Evolutionary conservation across 2,888 invertebrate species (phyloP), one percentile per base, ranked within the genome.

Genomic region (Bedellia somnulentella): DNA sequence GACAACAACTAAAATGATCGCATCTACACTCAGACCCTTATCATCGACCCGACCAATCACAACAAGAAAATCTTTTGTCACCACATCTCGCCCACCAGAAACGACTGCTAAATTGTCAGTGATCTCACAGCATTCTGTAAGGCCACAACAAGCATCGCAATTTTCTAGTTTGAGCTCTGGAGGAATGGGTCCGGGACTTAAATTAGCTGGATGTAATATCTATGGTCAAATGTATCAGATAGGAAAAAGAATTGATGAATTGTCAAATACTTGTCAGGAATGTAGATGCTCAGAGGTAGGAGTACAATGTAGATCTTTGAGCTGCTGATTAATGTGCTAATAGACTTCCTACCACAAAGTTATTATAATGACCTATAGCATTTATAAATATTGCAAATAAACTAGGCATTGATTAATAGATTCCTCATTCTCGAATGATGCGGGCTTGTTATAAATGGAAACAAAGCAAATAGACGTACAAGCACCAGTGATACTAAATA

Each of bases 211-310:
- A 1, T 93, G 93, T 52, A 93, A 93, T 61, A 92, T 93, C 45
- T 92, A 92, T 48, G 93, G 93, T 4, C 79, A 86, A 38, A 92
- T 92, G 87, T 92, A 92, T 57, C 79, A 87, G 14, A 87, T 92
- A 6, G 90, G 89, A 3, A 79, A 85, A 46, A 86, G 89, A 41
- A 91, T 93, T 43, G 80, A 85, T 2, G 91, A 93, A 66, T 66
- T 93, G 36, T 90, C 91, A 4, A 84, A 84, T 33, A 82, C 86
- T 9, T 93, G 93, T 59, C 80, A 85, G 41, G 87, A 89, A 61
- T 93, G 93, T 60, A 85, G 86, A 63, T 93, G 93, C 64, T 89
- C 91, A 23, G 88, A 90, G 52, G 66, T 86, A 36, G 93, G 93
- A 27, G 93, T 93, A 33, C 87, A 90, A 52, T 93, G 93, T 59